phyloP scores from a whole-genome alignment of 2,888 invertebrate species.

The Steinernema hermaphroditum region DNA sequence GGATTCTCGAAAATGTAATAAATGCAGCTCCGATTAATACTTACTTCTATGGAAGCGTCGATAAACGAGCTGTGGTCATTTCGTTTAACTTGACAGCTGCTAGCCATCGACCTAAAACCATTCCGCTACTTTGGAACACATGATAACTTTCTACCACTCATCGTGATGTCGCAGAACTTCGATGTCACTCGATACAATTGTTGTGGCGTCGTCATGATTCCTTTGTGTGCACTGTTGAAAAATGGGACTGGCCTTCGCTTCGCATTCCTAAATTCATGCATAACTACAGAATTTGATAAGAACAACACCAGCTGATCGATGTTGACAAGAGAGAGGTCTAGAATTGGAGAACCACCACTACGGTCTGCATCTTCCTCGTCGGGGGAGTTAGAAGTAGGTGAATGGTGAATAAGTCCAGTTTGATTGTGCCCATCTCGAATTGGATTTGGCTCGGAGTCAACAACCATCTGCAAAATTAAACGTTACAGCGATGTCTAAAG shows the following conservation, averaged over 20 bases:
- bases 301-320: conserved; percentile 29
- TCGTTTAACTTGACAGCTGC: conserved; percentile 35
- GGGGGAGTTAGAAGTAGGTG: conserved; percentile 52
- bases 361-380: conserved; percentile 46
- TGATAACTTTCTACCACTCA: conserved; percentile 51
- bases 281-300: too few species aligned
- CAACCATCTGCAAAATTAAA: conserved; percentile 50
- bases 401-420: conserved; percentile 48
- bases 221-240: background rate
- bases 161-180: conserved; percentile 55
- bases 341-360: background rate
- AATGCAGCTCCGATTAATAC: background rate
- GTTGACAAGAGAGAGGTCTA: conserved; percentile 41
- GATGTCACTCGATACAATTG: conserved; percentile 60
- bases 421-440: conserved; percentile 53
- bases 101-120: conserved; percentile 45
- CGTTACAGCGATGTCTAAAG: too few species aligned
- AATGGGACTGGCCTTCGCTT: too few species aligned
- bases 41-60: conserved; percentile 27
- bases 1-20: background rate
- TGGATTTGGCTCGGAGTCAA: conserved; percentile 60
- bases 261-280: background rate
- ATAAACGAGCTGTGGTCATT: background rate
- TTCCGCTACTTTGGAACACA: conserved; percentile 6
- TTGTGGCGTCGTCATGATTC: conserved; percentile 48